Base-by-base conservation (phyloP, 2,888 invertebrate genomes). In the Plagodis dolabraria region DNA sequence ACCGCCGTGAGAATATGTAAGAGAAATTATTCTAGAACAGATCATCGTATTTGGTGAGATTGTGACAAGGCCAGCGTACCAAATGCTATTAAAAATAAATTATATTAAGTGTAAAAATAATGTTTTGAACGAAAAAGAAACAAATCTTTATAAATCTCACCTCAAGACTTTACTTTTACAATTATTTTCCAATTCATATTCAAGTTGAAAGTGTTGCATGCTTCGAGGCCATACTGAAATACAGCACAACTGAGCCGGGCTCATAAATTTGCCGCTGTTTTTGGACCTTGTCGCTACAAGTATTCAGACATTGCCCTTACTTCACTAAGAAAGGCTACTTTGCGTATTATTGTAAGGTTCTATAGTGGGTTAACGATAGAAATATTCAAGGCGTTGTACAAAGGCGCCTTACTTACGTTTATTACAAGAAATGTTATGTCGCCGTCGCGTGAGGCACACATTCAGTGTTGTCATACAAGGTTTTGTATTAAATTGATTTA, bases 131-230 rank as follows among this genome's bases (percentile, higher is more conserved):
- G 22, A 22, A 22, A 22, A 22, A 22, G 22, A 22, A 22, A 22
- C 22, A 1, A 22, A 22, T 22, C 1, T 22, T 22, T 22, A 22
- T 22, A 22, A 22, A 22, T 22, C 22, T 22, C 4, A 22, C 22
- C 22, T 22, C 22, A 22, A 22, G 22, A 22, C 4, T 22, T 50
- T 33, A 57, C 57, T 62, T 54, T 54, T 52, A 57, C 47, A 57
- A 60, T 45, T 42, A 49, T 46, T 42, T 44, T 49, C 35, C 22
- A 33, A 45, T 43, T 56, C 43, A 47, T 50, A 61, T 57, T 49
- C 44, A 36, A 44, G 50, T 51, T 6, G 36, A 59, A 56, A 60
- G 61, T 51, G 47, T 62, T 47, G 62, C 62, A 62, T 62, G 62
- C 11, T 46, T 36, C 54, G 51, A 54, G 57, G 57, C 51, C 53